These are phyloP conservation scores for Drosophila differens DNA, from an alignment of 2,888 invertebrate species.

Conservation along the genomic window DNA sequence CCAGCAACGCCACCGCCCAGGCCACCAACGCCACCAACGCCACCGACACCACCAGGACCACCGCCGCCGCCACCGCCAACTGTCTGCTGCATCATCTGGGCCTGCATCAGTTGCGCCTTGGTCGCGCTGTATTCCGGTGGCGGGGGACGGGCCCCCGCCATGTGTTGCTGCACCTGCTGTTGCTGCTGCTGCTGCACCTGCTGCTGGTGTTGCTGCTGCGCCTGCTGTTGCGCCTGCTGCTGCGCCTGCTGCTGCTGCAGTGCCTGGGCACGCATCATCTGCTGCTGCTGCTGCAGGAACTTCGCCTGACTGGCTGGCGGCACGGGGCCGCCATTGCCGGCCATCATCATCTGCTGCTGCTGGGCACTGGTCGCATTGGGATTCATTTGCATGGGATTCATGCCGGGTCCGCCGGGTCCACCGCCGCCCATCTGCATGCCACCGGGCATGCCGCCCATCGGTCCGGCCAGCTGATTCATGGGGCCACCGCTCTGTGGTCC, in stretches of 20 bases:
- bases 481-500: constrained; percentile 50
- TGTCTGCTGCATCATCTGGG: constrained; percentile 87
- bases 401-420: constrained; percentile 68
- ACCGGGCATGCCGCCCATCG: constrained; percentile 78
- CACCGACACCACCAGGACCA: constrained; percentile 84
- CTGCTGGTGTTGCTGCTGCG: constrained; percentile 79
- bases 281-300: constrained; percentile 89
- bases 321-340: constrained; percentile 70
- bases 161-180: constrained; percentile 88
- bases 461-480: constrained; percentile 71
- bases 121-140: constrained; percentile 94
- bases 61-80: constrained; percentile 82
- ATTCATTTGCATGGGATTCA: constrained; percentile 81
- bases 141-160: constrained; percentile 89
- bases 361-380: constrained; percentile 69
- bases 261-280: constrained; percentile 86
- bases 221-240: constrained; percentile 86
- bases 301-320: constrained; percentile 87
- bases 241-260: constrained; percentile 82
- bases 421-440: constrained; percentile 76
- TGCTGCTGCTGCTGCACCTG: constrained; percentile 87
- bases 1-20: constrained; percentile 82
- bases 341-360: constrained; percentile 68
- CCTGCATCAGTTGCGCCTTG: constrained; percentile 85
- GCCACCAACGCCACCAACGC: constrained; percentile 46